Evolutionary conservation across 1,140 invertebrate species (phyloP).

Genomic region (Thalassaphorura encarpata): DNA sequence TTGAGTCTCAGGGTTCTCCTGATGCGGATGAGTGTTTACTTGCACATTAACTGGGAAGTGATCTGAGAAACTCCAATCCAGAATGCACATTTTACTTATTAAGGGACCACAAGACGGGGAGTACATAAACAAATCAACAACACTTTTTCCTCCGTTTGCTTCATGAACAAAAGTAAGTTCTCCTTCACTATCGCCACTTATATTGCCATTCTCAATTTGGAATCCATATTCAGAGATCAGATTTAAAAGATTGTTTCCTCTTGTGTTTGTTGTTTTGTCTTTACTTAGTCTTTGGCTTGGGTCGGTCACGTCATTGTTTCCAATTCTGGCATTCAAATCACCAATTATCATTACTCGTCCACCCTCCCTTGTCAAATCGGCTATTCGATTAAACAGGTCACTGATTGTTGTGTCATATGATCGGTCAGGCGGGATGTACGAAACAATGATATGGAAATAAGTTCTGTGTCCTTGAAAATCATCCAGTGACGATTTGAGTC

Average conservation of each 20-base stretch:
- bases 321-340: conserved; percentile 1
- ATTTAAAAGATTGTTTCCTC: background rate
- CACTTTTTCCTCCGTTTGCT: background rate
- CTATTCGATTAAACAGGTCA: too few species aligned
- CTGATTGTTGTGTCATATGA: too few species aligned
- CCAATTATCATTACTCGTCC: conserved; percentile 1
- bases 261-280: background rate
- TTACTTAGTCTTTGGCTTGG: background rate
- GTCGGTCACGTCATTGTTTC: background rate
- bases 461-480: too few species aligned
- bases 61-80: background rate
- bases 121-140: background rate
- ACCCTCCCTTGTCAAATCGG: too few species aligned
- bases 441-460: too few species aligned
- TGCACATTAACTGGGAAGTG: background rate
- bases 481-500: too few species aligned
- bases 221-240: background rate
- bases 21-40: background rate
- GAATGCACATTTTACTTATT: background rate
- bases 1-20: background rate
- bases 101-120: background rate
- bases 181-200: background rate
- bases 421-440: too few species aligned
- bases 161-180: conserved; percentile 1
- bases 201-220: background rate